Base-by-base conservation (phyloP, 2,888 invertebrate species). In the Pilophorus perplexus region DNA sequence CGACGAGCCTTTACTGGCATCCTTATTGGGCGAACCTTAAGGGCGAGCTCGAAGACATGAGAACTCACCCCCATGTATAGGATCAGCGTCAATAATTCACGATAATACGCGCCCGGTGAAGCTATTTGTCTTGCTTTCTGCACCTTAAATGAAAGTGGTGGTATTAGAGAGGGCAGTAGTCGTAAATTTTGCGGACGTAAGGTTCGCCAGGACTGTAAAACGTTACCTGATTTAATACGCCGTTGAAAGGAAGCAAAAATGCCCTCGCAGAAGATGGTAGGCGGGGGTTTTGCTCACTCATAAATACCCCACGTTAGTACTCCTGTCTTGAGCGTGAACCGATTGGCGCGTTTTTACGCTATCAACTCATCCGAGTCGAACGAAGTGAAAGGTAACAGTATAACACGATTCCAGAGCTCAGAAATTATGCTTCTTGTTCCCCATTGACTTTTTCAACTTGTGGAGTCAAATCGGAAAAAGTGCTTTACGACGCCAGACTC, bases 101-200 rank as follows among this genome's bases (percentile, higher is more conserved):
- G 54, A 54, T 28, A 55, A 55, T 55, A 37, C 20, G 8, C 37
- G 8, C 1, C 10, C 42, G 6, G 16, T 42, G 16, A 6, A 10
- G 20, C 55, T n/a, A 38, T 55, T 38, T 38, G 37, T 55, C 55
- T 52, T 55, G 28, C 38, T 55, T 38, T 55, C 55, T 55, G 25
- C 38, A 18, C 38, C 10, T 18, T 10, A 37, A 55, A 55, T 33
- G 55, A 55, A 55, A 55, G 38, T 52, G 52, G 22, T 38, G 33
- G 18, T 37, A 20, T 38, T 38, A 55, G 55, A 55, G 38, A 55
- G 38, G 38, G 55, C 28, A 18, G 20, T 4, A 27, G 16, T 52
- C 52, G 38, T 55, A 55, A 55, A 55, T 37, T 38, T 12, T 33
- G 12, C n/a, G n/a, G n/a, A n/a, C n/a, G n/a, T n/a, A n/a, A n/a